Percentiles rank a stretch among this genome's conserved stretches.
phyloP scores from a whole-genome alignment of 2,113 vertebrate genomes.

The Gavialis gangeticus region DNA sequence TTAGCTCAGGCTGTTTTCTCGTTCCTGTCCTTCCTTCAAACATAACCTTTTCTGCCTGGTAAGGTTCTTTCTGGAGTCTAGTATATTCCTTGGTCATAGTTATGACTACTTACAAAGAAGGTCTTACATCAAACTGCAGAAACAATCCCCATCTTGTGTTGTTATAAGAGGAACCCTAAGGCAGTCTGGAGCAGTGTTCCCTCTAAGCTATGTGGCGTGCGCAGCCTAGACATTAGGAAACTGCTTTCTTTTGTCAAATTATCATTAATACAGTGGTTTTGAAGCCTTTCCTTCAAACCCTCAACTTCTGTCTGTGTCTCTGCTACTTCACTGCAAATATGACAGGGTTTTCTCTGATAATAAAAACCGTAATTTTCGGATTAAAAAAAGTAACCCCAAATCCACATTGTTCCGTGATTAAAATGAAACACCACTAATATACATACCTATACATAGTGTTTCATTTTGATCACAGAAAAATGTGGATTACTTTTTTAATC shows the following conservation, averaged over 20 bases:
- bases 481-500: too few species aligned
- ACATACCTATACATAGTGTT: too few species aligned
- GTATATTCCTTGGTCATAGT: neutral
- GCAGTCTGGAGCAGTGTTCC: too few species aligned
- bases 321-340: neutral
- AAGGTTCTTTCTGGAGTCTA: neutral
- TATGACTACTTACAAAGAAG: accelerated
- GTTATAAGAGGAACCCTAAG: neutral
- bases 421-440: too few species aligned
- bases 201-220: too few species aligned
- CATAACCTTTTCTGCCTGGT: neutral
- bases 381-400: too few species aligned
- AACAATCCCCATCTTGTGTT: neutral
- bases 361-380: too few species aligned
- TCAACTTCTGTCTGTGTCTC: neutral
- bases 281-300: neutral
- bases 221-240: neutral
- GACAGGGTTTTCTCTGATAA: too few species aligned
- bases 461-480: too few species aligned
- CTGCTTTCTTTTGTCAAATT: neutral
- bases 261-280: neutral
- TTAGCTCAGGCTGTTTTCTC: neutral
- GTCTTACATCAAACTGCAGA: neutral
- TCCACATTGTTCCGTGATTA: too few species aligned
- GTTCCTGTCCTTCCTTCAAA: neutral